Percentiles rank a stretch among this genome's conserved stretches.
These are phyloP conservation scores for Channa maculata DNA, from an alignment of 2,113 vertebrate species.

Conservation along the genomic window DNA sequence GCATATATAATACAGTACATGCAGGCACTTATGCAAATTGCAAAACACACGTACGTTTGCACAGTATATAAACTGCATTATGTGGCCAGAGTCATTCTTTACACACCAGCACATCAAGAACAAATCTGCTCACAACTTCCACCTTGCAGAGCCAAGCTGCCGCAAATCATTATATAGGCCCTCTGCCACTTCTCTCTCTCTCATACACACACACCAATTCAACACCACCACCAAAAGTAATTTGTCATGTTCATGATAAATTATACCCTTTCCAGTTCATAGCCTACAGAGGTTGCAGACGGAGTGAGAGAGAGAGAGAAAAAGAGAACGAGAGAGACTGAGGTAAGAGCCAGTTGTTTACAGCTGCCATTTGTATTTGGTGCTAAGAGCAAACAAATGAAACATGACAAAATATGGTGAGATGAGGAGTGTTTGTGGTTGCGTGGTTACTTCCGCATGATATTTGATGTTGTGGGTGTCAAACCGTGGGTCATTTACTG, in stretches of 20 bases:
- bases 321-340: background rate
- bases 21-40: too few species aligned
- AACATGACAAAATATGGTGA: constrained; percentile 67
- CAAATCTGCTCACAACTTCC: constrained; percentile 57
- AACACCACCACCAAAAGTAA: constrained; percentile 60
- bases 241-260: constrained; percentile 81
- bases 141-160: constrained; percentile 45
- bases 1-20: too few species aligned
- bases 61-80: constrained; percentile 3
- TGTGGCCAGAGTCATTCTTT: constrained; percentile 11
- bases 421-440: constrained; percentile 32
- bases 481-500: constrained; percentile 40
- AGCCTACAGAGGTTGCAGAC: constrained; percentile 54
- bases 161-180: constrained; percentile 60
- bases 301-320: constrained; percentile 26
- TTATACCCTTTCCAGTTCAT: constrained; percentile 72
- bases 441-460: constrained; percentile 19
- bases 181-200: constrained; percentile 19
- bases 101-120: constrained; percentile 46
- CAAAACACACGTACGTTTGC: too few species aligned
- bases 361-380: constrained; percentile 67
- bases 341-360: constrained; percentile 51
- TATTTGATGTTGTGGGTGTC: constrained; percentile 38
- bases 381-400: constrained; percentile 55
- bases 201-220: constrained; percentile 37